Base-by-base conservation (phyloP, 37 sponge, comb jelly and placozoan species). In the Ianthella basta region DNA sequence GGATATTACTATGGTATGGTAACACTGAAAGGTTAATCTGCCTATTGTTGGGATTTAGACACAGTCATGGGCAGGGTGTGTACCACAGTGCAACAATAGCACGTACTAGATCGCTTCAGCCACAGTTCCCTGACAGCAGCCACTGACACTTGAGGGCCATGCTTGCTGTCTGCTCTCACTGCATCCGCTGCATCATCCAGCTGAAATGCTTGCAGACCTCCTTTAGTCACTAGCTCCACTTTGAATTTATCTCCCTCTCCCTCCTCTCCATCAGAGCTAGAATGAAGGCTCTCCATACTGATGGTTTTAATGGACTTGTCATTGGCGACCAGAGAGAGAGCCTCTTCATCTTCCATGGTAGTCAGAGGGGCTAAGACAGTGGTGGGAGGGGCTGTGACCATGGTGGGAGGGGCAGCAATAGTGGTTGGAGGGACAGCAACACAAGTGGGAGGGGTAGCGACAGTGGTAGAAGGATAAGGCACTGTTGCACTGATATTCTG, bases 101-200 rank as follows among this genome's bases (percentile, higher is more conserved):
- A 41, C 78, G 37, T 50, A 75, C 78, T 21, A 10, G 54, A 40
- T 23, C 78, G 15, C 78, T 75, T 75, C 38, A 41, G 16, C 78
- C 78, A 75, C 44, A 75, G 25, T 20, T 75, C 78, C 38, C 78
- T 75, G 78, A 75, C n/a, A 41, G 44, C 37, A 44, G 78, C 53
- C 20, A 75, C 78, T 36, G 33, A 21, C 20, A 24, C 1, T 19
- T 4, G 37, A 29, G 64, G 12, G 5, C 10, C 64, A 61, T 27
- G 10, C 37, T 70, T 32, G 37, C 32, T 6, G 12, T 53, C 44
- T 25, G n/a, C n/a, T 1, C 24, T 23, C 16, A 39, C 78, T 41
- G 21, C 53, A 41, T 19, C 16, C 20, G n/a, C n/a, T 25, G n/a
- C 72, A 27, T 34, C 35, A 30, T 6, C 36, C 4, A 19, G 33